Conservation (phyloP, 1,140 invertebrate species). For the Leptinotarsa defecta region DNA sequence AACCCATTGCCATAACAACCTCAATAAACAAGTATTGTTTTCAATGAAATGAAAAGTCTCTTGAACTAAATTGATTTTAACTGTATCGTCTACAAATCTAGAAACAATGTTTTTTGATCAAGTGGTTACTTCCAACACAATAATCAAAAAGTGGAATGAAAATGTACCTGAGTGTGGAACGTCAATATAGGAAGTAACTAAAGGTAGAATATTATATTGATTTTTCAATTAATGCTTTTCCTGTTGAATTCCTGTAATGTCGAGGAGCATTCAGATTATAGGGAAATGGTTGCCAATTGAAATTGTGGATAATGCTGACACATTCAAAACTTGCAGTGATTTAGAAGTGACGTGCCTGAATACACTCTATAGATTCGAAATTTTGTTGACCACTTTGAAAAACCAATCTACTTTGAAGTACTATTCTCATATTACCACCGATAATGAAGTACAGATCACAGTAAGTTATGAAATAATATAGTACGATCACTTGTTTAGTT, state of each 20-base stretch:
- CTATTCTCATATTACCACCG: slow-evolving; percentile 31
- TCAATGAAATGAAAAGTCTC: not conserved
- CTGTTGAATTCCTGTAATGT: slow-evolving; percentile 37
- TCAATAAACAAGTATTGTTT: not conserved
- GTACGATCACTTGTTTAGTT: not conserved
- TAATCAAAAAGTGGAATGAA: not conserved
- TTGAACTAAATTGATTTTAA: not conserved
- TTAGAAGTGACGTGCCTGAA: slow-evolving; percentile 40
- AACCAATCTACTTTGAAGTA: slow-evolving; percentile 33
- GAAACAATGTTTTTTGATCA: not conserved
- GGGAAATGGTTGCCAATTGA: slow-evolving; percentile 52
- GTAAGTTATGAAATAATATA: slow-evolving; percentile 1
- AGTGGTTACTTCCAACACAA: too few relatives aligned
- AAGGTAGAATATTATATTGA: not conserved
- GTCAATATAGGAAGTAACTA: not conserved
- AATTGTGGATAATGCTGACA: slow-evolving; percentile 38
- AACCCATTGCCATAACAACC: not conserved
- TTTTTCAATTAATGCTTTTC: not conserved
- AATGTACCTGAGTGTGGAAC: not conserved
- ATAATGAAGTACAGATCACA: slow-evolving; percentile 19
- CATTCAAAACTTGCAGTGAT: slow-evolving; percentile 43
- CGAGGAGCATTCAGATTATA: slow-evolving; percentile 47
- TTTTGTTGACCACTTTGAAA: slow-evolving; percentile 37
- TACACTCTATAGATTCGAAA: slow-evolving; percentile 35
- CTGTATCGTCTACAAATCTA: not conserved